Conservation (phyloP, 1,140 invertebrate genomes). For the Dermatophagoides farinae region DNA sequence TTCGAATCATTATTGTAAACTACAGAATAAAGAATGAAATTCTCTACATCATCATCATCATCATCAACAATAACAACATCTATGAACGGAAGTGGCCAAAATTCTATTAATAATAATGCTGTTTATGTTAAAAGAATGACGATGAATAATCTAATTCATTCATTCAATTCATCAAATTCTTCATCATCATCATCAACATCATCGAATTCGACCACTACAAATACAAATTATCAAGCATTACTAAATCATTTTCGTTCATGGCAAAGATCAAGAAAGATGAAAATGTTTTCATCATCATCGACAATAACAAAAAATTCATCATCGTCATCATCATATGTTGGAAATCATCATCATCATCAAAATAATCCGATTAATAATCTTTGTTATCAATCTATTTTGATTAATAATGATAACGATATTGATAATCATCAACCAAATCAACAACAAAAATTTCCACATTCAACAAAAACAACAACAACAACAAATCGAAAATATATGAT, state of each 20-base stretch:
- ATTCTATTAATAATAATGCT: too few species aligned
- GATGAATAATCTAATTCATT: too few species aligned
- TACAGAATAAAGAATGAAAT: too few species aligned
- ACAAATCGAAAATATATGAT: neutral
- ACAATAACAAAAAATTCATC: neutral
- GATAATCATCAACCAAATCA: neutral
- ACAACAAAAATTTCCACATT: neutral
- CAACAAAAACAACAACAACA: neutral
- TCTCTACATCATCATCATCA: too few species aligned
- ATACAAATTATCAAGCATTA: neutral
- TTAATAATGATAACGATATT: neutral
- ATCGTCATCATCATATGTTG: neutral
- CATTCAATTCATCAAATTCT: neutral
- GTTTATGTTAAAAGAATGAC: too few species aligned
- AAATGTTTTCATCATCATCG: neutral
- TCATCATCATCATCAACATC: neutral
- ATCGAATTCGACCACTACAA: neutral
- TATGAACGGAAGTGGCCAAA: too few species aligned
- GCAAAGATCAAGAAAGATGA: neutral
- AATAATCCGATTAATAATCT: conserved; percentile 4
- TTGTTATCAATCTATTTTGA: conserved; percentile 3
- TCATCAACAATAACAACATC: too few species aligned
- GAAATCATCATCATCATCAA: neutral
- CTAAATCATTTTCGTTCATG: conserved; percentile 1
- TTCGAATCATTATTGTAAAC: too few species aligned